Base-by-base conservation (phyloP, 1,140 invertebrate genomes). In the Adelges cooleyi region DNA sequence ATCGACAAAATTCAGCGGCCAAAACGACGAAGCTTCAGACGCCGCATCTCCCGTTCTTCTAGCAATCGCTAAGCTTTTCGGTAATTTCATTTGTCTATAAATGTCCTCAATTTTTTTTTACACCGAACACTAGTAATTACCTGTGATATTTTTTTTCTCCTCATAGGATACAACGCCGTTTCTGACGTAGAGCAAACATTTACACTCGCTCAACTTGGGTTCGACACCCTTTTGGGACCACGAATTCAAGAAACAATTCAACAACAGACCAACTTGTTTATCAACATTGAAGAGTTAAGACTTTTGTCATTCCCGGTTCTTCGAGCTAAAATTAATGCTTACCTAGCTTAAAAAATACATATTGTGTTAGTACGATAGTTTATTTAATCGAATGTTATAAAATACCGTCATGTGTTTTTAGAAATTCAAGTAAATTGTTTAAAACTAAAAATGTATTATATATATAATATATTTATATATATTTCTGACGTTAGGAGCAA, bases 1-100 rank as follows among this genome's bases (percentile, higher is more conserved):
- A 1, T 62, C 9, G 5, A 6, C 42, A 8, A 62, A 62, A 18
- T 46, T 62, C n/a, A 46, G 4, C n/a, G 40, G 40, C 20, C 42
- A n/a, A 9, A 48, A 4, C n/a, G 1, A 25, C 4, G 25, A 62
- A 1, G 40, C 27, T 13, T 3, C 42, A 0, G 56, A 62, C 29
- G 42, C 25, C 1, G 56, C 56, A 9, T 20, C 40, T 48, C 56
- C 40, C 8, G 2, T 62, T 3, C 20, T 62, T 13, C 22, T 22
- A 15, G 13, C 23, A 22, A 62, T 62, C n/a, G 56, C 56, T 2
- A 46, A 22, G 18, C 42, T 62, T 33, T 62, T 62, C 18, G 56
- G 56, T 62, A 62, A 62, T 62, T 48, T 6, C 29, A 33, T 33
- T 33, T 33, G 11, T 33, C 11, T 33, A 6, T 33, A 6, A 33